These are phyloP conservation scores for Dasypogon diadema DNA, from an alignment of 2,888 invertebrate species.

Conservation along the genomic window DNA sequence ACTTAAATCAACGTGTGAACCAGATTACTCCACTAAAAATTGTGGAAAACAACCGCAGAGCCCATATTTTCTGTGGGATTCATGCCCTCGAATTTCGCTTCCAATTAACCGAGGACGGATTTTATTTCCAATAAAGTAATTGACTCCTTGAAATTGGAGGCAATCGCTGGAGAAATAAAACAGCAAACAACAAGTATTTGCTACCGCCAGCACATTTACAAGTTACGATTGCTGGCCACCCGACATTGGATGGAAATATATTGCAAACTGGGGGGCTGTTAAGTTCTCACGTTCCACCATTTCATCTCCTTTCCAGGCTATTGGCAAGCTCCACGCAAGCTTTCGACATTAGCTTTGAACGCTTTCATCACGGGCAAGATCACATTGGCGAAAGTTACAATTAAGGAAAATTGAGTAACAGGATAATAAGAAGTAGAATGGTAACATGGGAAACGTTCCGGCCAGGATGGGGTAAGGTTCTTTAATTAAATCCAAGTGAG, in stretches of 20 bases:
- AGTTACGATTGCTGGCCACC: slow-evolving; percentile 49
- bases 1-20: too few relatives aligned
- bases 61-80: slow-evolving; percentile 37
- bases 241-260: slow-evolving; percentile 53
- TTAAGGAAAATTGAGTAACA: slow-evolving; percentile 51
- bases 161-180: slow-evolving; percentile 56
- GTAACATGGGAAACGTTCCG: slow-evolving; percentile 44
- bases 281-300: slow-evolving; percentile 55
- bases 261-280: slow-evolving; percentile 55
- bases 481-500: slow-evolving; percentile 48
- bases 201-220: slow-evolving; percentile 49
- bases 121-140: slow-evolving; percentile 57
- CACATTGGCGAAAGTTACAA: slow-evolving; percentile 48
- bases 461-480: slow-evolving; percentile 12
- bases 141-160: slow-evolving; percentile 57
- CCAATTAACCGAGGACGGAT: slow-evolving; percentile 56
- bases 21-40: too few relatives aligned
- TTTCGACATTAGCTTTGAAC: slow-evolving; percentile 34
- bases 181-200: slow-evolving; percentile 47
- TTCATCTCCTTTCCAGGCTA: slow-evolving; percentile 12
- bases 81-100: slow-evolving; percentile 46
- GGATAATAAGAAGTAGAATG: slow-evolving; percentile 46
- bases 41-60: background rate
- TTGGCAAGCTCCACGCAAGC: background rate
- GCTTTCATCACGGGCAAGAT: slow-evolving; percentile 37